Base-by-base conservation (phyloP, 2,888 invertebrate genomes). In the Nebria brevicollis region DNA sequence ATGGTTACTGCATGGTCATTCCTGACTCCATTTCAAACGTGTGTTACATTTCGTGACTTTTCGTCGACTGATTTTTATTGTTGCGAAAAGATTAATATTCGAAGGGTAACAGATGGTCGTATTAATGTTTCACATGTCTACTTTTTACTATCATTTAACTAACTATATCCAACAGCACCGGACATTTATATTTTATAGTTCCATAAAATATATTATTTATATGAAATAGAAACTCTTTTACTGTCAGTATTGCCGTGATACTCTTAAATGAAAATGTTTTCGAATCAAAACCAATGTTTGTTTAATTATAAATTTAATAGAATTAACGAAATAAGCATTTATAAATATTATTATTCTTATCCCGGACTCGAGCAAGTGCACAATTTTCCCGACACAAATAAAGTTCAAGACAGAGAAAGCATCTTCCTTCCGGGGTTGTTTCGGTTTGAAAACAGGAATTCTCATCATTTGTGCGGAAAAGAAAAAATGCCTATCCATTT, bases 41-140 rank as follows among this genome's bases (percentile, higher is more conserved):
- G 42, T 72, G 73, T 72, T 77, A 77, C 20, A 25, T 70, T 70
- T 70, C 70, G 79, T 77, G 77, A 77, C 77, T 70, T 70, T n/a
- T 15, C 70, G 70, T 79, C 54, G 54, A 79, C 79, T 79, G 79
- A 79, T 79, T 79, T 78, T 74, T 79, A 79, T 79, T 79, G 79
- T 79, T 75, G 42, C 75, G 74, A 75, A 79, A 79, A 75, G 74
- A 79, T 79, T 79, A 79, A 79, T 79, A 79, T 73, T 73, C 74
- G 79, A 41, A 26, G 66, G 13, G 79, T 42, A 79, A 42, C 79
- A 75, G 43, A 75, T 75, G 79, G 79, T 42, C 74, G 8, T 66
- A 66, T 43, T 15, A 73, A 75, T 68, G 65, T 75, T 75, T 74
- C 75, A 68, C 73, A 79, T 66, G 64, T 74, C 54, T 79, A 70